phyloP scores from a whole-genome alignment of 2,888 invertebrate species.

The Lampropteryx suffumata region DNA sequence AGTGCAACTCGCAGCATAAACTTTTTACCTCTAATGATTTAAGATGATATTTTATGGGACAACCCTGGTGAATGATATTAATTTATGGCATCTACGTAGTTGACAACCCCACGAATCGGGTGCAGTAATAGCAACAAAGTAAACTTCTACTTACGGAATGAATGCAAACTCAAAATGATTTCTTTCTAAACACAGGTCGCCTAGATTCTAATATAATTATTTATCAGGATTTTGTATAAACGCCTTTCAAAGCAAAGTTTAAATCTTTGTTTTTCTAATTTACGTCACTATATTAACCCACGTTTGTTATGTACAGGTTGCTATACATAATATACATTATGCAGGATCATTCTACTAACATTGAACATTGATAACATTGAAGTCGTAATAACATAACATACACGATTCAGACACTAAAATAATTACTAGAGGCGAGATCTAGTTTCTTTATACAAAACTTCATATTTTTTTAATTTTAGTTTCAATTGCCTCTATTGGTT shows the following conservation, averaged over 20 bases:
- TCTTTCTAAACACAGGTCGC: neutral
- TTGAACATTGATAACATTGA: conserved; percentile 13
- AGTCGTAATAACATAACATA: neutral
- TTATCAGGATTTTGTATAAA: neutral
- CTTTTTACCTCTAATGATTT: conserved; percentile 37
- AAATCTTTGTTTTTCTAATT: neutral
- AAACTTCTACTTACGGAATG: conserved; percentile 12
- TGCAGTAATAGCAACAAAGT: conserved; percentile 34
- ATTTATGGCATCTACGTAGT: conserved; percentile 9
- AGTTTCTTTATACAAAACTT: neutral
- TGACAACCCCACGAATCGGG: conserved; percentile 20
- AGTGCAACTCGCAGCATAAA: neutral
- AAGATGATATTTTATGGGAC: neutral
- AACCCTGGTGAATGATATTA: conserved; percentile 7
- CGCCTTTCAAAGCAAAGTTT: neutral
- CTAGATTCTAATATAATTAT: too few species aligned
- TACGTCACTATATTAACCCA: neutral
- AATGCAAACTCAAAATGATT: conserved; percentile 20
- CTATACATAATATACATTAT: neutral
- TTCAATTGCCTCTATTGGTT: conserved; percentile 4
- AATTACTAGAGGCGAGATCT: conserved; percentile 6
- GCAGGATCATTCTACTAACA: conserved; percentile 13
- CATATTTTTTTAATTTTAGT: neutral
- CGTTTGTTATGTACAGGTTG: conserved; percentile 7
- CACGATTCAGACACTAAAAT: neutral